These are phyloP conservation scores for Lepus europaeus DNA, from an alignment of 2,113 vertebrate genomes.

Conservation along the genomic window DNA sequence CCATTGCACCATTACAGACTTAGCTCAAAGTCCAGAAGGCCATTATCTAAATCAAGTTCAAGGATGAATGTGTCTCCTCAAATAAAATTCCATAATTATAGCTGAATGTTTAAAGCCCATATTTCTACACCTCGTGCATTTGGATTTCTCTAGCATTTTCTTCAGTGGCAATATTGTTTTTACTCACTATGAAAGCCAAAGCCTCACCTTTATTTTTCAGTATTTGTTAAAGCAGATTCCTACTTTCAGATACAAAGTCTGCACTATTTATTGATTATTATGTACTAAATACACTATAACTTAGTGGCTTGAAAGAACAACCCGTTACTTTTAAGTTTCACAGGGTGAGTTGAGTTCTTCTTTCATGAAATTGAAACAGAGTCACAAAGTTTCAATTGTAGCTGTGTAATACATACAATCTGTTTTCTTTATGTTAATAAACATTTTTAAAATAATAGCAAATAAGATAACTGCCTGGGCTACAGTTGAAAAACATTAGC, in stretches of 20 bases:
- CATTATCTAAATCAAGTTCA: background rate
- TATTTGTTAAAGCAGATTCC: background rate
- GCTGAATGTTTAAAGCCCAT: background rate
- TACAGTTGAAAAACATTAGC: background rate
- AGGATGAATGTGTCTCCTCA: background rate
- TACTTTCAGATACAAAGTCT: background rate
- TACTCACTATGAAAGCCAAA: background rate
- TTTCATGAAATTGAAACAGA: conserved; percentile 15
- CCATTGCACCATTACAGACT: background rate
- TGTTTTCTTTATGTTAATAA: no score
- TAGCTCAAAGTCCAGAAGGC: background rate
- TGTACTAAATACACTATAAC: background rate
- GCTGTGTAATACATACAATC: background rate
- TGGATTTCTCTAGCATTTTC: background rate
- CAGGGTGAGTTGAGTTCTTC: background rate
- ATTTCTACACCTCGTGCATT: background rate
- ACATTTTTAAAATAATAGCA: no score
- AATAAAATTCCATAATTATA: background rate
- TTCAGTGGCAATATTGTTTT: background rate
- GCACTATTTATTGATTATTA: background rate
- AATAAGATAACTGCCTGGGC: no score
- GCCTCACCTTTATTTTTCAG: background rate
- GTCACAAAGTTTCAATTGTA: background rate
- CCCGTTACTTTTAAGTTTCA: background rate
- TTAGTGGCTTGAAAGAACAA: background rate